Base-by-base conservation (phyloP, 2,888 invertebrate species). In the Harpalus rubripes region DNA sequence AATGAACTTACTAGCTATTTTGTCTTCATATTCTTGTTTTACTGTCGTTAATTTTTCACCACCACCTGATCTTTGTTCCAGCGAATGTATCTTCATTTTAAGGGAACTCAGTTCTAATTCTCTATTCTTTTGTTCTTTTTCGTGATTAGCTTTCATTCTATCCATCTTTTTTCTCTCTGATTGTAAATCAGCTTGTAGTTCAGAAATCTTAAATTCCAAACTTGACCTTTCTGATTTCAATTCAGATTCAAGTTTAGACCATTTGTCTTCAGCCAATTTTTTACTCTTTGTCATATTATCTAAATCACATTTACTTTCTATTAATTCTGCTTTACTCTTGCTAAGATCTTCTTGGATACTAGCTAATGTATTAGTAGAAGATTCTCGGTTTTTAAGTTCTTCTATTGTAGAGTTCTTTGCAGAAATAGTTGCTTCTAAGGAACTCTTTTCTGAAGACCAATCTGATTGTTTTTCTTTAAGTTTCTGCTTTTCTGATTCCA, bases 51-150 rank as follows among this genome's bases (percentile, higher is more conserved):
- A 92, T 88, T 94, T 94, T 90, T 95, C 95, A 39, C 92, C 93
- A 63, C 94, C 94, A 52, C 94, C 94, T 7, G 94, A 93, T 82
- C 91, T 93, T 87, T 93, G 93, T 90, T 95, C 94, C 16, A 95
- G 89, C 52, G 94, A 92, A 87, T 94, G 94, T 65, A 96, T 92
- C 92, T 97, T 97, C 12, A 95, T 93, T 89, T 95, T 96, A 22
- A 98, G 91, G 1, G 94, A 93, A 81, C 95, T 95, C 84, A 98
- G 92, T 91, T 96, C 96, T 3, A 94, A 92, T 89, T 97, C 97
- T 89, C 94, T 95, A 87, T 95, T 94, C 88, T 95, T 95, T 85
- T 95, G 92, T 88, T 97, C 96, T 89, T 94, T 95, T 86, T 96
- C 96, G 78, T 95, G 93, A 56, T 93, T 92, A n/a, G 92, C 88